Percentiles rank a stretch among this genome's conserved stretches.
Conservation (phyloP, 2,797 vertebrate species). For the Etheostoma nigrum region DNA sequence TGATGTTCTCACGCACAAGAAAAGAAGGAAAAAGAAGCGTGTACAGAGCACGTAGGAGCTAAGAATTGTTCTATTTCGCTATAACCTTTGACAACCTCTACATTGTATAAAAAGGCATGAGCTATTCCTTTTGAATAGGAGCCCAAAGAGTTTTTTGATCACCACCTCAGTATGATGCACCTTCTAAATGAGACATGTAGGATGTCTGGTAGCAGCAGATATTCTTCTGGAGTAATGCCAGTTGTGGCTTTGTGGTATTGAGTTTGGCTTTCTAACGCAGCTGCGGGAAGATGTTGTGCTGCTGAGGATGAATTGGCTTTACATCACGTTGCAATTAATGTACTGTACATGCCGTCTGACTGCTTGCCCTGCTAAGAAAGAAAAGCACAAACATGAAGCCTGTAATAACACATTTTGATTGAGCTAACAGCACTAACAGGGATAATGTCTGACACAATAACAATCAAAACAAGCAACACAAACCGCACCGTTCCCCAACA, state of each 20-base stretch:
- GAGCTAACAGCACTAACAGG: conserved; percentile 34
- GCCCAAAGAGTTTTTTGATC: conserved; percentile 55
- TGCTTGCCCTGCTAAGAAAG: background rate
- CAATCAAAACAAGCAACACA: conserved; percentile 44
- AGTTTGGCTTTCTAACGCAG: conserved; percentile 21
- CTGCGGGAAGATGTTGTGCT: conserved; percentile 24
- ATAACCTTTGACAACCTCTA: conserved; percentile 43
- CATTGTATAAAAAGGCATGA: conserved; percentile 40
- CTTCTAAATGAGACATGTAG: conserved; percentile 57
- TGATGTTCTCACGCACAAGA: conserved; percentile 23
- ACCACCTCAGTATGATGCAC: conserved; percentile 39
- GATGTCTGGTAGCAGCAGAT: conserved; percentile 44
- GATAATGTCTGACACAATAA: conserved; percentile 39
- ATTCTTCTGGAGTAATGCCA: conserved; percentile 41
- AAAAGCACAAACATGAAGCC: conserved; percentile 5
- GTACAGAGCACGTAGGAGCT: conserved; percentile 23
- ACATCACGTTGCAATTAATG: conserved; percentile 49
- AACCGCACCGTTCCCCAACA: conserved; percentile 17
- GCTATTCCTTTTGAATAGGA: conserved; percentile 46
- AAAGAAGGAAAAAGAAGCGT: conserved; percentile 1
- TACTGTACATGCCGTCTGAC: conserved; percentile 29
- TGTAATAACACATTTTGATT: conserved; percentile 40
- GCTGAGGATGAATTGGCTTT: conserved; percentile 41
- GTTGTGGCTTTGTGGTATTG: conserved; percentile 50
- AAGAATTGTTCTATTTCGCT: conserved; percentile 27